Percentiles rank a stretch among this genome's conserved stretches.
These are phyloP conservation scores for Lepidurus apus DNA, from an alignment of 1,140 invertebrate species.

Conservation along the genomic window DNA sequence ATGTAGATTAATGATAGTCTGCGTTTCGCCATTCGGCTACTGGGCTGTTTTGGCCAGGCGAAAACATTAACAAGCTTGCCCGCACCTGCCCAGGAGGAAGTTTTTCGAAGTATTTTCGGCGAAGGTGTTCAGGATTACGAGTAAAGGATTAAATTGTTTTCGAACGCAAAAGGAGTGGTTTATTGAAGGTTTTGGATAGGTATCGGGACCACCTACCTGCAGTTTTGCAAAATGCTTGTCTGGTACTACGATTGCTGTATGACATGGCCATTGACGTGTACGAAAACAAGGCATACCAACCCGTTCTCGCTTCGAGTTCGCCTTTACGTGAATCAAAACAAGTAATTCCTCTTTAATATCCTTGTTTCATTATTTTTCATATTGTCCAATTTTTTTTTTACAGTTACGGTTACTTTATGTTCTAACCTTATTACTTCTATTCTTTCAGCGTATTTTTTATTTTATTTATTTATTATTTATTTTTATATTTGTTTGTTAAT, in stretches of 20 bases:
- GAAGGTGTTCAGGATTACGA: slow-evolving; percentile 52
- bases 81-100: slow-evolving; percentile 39
- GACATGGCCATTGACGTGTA: slow-evolving; percentile 87
- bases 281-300: slow-evolving; percentile 48
- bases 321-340: neutral
- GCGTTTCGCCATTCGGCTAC: slow-evolving; percentile 76
- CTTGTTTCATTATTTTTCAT: neutral
- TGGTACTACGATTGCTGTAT: slow-evolving; percentile 77
- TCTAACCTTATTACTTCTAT: neutral
- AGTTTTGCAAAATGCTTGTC: slow-evolving; percentile 58
- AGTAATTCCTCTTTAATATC: neutral
- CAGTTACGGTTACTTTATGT: too few species aligned
- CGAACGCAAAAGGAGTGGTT: neutral
- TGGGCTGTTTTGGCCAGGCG: slow-evolving; percentile 75
- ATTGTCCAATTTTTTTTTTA: neutral
- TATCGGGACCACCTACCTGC: neutral
- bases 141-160: slow-evolving; percentile 1
- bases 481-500: neutral
- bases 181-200: neutral
- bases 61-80: slow-evolving; percentile 29
- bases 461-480: neutral
- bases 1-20: slow-evolving; percentile 78
- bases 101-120: slow-evolving; percentile 64
- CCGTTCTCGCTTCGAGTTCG: neutral
- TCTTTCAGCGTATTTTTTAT: neutral